Conservation (phyloP, 2,888 invertebrate species). For the Sinohyriopsis cumingii region DNA sequence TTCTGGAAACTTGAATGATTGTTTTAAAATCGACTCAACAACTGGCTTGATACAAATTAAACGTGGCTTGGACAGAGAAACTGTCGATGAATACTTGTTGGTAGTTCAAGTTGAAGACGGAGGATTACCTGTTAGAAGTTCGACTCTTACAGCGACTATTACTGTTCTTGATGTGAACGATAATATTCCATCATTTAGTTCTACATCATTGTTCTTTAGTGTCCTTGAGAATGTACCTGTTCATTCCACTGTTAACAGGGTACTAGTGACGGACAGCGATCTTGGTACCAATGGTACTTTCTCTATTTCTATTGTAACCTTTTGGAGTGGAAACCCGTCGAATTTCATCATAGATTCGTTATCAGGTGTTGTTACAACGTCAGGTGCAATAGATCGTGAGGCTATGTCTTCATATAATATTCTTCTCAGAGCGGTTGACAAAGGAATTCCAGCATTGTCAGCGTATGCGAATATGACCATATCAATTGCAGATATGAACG, state of each 20-base stretch:
- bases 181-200: constrained; percentile 49
- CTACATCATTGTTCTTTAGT: constrained; percentile 38
- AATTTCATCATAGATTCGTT: constrained; percentile 40
- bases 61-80: constrained; percentile 56
- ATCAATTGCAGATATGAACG: constrained; percentile 57
- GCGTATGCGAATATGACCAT: constrained; percentile 48
- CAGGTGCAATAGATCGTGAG: constrained; percentile 47
- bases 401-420: constrained; percentile 37
- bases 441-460: constrained; percentile 42
- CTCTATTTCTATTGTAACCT: constrained; percentile 33
- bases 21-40: constrained; percentile 48
- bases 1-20: constrained; percentile 49
- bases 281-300: constrained; percentile 47
- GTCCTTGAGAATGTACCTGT: constrained; percentile 51
- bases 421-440: constrained; percentile 47
- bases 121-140: constrained; percentile 31
- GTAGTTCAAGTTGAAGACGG: constrained; percentile 41
- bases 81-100: constrained; percentile 43
- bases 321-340: constrained; percentile 33
- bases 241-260: constrained; percentile 38
- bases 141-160: constrained; percentile 42
- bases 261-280: constrained; percentile 55
- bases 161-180: constrained; percentile 58
- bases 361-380: constrained; percentile 41
- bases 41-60: constrained; percentile 48